phyloP scores from a whole-genome alignment of 2,888 invertebrate genomes.

The Synanthedon andrenaeformis region DNA sequence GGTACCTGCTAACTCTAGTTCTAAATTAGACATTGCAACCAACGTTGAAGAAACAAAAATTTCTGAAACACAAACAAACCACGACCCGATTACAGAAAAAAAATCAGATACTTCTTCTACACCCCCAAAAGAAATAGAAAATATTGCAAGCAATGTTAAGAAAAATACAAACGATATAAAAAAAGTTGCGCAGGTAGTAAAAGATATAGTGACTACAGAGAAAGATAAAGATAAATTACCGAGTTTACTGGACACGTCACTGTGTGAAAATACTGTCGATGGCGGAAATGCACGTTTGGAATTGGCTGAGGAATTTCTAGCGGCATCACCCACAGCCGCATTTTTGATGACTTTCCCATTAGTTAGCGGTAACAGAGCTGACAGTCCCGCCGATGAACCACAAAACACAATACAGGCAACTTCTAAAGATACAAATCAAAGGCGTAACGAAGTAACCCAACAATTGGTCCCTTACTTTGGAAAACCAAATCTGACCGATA shows the following conservation, averaged over 20 bases:
- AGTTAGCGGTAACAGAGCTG: conserved; percentile 71
- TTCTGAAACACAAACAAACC: neutral
- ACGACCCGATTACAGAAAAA: neutral
- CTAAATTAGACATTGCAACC: neutral
- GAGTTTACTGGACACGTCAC: conserved; percentile 44
- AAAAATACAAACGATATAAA: conserved; percentile 5
- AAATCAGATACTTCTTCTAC: neutral
- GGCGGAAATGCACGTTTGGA: conserved; percentile 71
- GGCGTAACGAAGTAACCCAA: conserved; percentile 23
- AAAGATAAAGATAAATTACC: conserved; percentile 51
- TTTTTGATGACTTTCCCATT: conserved; percentile 81
- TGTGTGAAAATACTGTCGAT: conserved; percentile 54
- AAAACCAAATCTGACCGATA: conserved; percentile 22
- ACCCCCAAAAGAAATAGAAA: neutral
- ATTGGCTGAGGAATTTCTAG: conserved; percentile 64
- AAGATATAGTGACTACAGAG: conserved; percentile 19
- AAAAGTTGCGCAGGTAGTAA: conserved; percentile 9
- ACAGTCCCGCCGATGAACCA: conserved; percentile 56
- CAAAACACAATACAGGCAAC: conserved; percentile 20
- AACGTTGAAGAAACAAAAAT: neutral
- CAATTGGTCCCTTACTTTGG: conserved; percentile 32
- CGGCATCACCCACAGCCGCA: conserved; percentile 80
- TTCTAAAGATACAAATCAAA: conserved; percentile 20
- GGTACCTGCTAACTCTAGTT: neutral
- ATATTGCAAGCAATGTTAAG: conserved; percentile 3